These are phyloP conservation scores for Paradoxurus hermaphroditus DNA, from an alignment of 2,113 vertebrate species.

Conservation along the genomic window DNA sequence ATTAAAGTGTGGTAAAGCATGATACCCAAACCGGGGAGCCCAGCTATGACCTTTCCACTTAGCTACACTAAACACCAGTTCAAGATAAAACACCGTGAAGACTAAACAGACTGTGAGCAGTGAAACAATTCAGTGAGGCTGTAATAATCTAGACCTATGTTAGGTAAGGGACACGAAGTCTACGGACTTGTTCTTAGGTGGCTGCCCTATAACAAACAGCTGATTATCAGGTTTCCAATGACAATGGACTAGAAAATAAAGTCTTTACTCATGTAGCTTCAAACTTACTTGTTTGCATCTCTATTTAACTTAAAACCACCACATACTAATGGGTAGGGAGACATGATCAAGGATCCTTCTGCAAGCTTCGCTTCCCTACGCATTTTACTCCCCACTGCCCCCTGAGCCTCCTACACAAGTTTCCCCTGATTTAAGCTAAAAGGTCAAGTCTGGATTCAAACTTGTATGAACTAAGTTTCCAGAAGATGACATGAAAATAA, in stretches of 20 bases:
- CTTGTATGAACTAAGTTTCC: conserved; percentile 46
- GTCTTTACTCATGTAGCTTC: neutral
- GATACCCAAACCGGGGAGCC: conserved; percentile 9
- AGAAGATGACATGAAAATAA: conserved; percentile 57
- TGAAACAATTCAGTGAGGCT: neutral
- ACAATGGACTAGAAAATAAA: neutral
- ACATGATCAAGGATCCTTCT: conserved; percentile 25
- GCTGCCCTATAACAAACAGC: neutral
- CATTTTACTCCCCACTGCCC: neutral
- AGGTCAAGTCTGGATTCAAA: conserved; percentile 54
- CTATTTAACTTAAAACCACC: neutral
- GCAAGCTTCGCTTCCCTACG: neutral
- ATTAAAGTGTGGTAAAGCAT: neutral
- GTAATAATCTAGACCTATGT: neutral
- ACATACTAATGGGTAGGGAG: neutral
- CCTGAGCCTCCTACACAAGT: neutral
- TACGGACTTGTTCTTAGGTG: neutral
- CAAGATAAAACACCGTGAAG: conserved; percentile 9
- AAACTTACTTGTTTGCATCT: conserved; percentile 6
- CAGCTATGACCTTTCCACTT: neutral
- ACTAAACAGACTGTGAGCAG: neutral
- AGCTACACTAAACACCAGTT: neutral
- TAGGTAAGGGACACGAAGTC: neutral
- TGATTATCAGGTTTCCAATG: neutral
- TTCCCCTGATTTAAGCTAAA: conserved; percentile 45